phyloP scores from a whole-genome alignment of 2,113 vertebrate genomes.

The Nycticorax nycticorax region DNA sequence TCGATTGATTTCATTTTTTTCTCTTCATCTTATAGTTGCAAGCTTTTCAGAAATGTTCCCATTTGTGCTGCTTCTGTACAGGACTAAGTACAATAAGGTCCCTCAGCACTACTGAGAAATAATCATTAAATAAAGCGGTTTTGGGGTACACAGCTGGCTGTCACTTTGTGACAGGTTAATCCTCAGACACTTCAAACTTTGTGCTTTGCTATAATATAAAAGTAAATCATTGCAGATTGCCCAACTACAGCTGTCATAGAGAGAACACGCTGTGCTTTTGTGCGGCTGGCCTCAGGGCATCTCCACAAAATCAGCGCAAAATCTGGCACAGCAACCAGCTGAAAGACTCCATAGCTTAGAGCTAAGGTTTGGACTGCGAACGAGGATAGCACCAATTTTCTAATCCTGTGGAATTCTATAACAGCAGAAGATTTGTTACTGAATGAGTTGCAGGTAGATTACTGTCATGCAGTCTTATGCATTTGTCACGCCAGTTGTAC shows the following conservation, averaged over 20 bases:
- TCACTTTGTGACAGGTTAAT: slow-evolving; percentile 7
- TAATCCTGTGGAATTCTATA: neutral
- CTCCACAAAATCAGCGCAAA: slow-evolving; percentile 8
- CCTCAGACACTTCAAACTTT: neutral
- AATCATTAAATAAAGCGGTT: neutral
- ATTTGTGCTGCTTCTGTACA: neutral
- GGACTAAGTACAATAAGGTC: neutral
- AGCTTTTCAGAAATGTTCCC: neutral
- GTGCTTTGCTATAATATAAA: neutral
- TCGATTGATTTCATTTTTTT: neutral
- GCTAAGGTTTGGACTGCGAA: neutral
- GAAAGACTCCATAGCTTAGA: neutral
- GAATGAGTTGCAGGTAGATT: neutral
- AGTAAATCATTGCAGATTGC: slow-evolving; percentile 16
- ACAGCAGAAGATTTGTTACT: neutral
- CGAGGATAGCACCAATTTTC: neutral
- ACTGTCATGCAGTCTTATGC: neutral
- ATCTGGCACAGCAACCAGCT: slow-evolving; percentile 17
- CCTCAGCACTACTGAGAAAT: neutral
- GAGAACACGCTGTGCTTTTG: slow-evolving; percentile 32
- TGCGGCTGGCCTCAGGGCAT: slow-evolving; percentile 16
- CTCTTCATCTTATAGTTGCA: neutral
- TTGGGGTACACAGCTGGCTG: slow-evolving; percentile 30
- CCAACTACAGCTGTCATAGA: slow-evolving; percentile 9
- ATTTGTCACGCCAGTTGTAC: neutral